Evolutionary conservation across 2,113 vertebrate species (phyloP).

Genomic region (Chrysemys picta): DNA sequence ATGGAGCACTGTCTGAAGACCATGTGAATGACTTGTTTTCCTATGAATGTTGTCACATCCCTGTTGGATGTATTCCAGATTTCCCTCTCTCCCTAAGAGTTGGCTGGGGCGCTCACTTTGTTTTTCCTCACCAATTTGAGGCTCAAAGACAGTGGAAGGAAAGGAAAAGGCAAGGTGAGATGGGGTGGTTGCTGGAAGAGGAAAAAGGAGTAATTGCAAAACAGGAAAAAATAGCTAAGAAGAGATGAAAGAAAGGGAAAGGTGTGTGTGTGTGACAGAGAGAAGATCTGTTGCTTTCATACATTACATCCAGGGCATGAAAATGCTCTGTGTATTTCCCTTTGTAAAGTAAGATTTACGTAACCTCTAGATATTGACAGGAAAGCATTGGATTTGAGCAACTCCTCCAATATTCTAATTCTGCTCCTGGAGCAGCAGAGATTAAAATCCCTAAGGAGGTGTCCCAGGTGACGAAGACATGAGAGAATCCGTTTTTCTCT

Average conservation of each 20-base stretch:
- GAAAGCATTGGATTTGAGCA: accelerated
- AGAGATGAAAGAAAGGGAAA: not conserved
- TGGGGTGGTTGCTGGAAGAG: not conserved
- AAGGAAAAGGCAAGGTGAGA: not conserved
- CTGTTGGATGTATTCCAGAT: not conserved
- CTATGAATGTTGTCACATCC: not conserved
- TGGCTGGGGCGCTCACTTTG: not conserved
- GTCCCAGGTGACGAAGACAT: not conserved
- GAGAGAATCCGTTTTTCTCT: not conserved
- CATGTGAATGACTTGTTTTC: not conserved
- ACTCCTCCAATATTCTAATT: not conserved
- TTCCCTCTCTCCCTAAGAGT: not conserved
- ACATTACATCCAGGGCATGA: accelerated
- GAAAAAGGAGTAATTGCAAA: not conserved
- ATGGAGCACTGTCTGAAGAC: not conserved
- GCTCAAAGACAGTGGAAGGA: not conserved
- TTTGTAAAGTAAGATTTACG: not conserved
- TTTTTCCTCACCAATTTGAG: not conserved
- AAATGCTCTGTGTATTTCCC: not conserved
- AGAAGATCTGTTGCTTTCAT: not conserved
- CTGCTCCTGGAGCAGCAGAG: not conserved
- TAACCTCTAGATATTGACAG: not conserved
- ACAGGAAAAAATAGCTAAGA: not conserved
- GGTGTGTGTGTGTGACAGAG: not conserved
- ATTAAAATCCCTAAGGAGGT: not conserved